phyloP scores from a whole-genome alignment of 2,888 invertebrate genomes.

The Danaus chrysippus region DNA sequence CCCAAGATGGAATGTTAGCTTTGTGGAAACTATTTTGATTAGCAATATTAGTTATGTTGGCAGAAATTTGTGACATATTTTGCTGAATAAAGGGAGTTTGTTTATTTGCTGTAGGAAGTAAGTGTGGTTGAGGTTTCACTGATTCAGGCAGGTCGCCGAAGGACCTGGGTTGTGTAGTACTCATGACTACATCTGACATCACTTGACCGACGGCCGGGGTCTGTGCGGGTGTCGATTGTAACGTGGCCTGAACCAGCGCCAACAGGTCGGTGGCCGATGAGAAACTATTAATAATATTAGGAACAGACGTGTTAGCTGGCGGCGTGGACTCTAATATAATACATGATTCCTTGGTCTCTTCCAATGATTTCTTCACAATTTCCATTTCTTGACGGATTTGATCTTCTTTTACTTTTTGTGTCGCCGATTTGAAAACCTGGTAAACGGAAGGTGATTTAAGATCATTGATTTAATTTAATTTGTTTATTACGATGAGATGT shows the following conservation, averaged over 20 bases:
- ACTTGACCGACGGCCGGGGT: constrained; percentile 27
- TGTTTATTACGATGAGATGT: too few species aligned
- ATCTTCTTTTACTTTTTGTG: constrained; percentile 84
- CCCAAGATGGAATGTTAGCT: constrained; percentile 18
- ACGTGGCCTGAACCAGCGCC: constrained; percentile 64
- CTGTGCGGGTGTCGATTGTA: constrained; percentile 44
- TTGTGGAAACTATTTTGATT: constrained; percentile 16
- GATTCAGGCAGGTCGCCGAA: constrained; percentile 58
- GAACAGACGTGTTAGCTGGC: constrained; percentile 20
- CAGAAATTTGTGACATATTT: constrained; percentile 9
- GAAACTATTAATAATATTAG: constrained; percentile 36
- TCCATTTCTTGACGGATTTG: constrained; percentile 79
- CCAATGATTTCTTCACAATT: constrained; percentile 70
- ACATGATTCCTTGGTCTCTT: constrained; percentile 47
- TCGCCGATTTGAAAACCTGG: constrained; percentile 85
- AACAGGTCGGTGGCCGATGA: constrained; percentile 61
- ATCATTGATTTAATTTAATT: not conserved
- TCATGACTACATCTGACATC: constrained; percentile 45
- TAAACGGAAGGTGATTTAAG: constrained; percentile 25
- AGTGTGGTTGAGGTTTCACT: constrained; percentile 8
- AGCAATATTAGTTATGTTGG: constrained; percentile 12
- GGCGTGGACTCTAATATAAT: constrained; percentile 23
- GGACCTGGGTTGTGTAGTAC: constrained; percentile 54
- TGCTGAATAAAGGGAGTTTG: constrained; percentile 13
- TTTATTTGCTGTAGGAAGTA: constrained; percentile 10